phyloP scores from a whole-genome alignment of 2,888 invertebrate genomes.

The Archips crataeganus region DNA sequence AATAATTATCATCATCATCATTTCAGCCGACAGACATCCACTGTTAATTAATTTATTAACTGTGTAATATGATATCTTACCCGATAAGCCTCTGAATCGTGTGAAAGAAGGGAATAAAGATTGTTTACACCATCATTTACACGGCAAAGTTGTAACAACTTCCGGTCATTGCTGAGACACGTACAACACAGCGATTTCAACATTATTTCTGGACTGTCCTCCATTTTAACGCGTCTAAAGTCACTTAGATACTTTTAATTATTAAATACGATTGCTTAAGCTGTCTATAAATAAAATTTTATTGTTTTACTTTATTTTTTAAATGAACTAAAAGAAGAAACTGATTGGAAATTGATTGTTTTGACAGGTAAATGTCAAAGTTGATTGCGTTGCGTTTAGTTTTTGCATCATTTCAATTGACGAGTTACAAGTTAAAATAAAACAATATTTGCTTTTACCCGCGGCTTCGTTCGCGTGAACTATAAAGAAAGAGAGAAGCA shows the following conservation, averaged over 20 bases:
- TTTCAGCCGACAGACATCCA: too few relatives aligned
- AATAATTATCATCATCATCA: too few relatives aligned
- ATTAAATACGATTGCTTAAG: background rate
- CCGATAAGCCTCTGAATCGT: conserved; percentile 65
- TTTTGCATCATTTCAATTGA: background rate
- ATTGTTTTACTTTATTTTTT: background rate
- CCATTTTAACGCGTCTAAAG: conserved; percentile 50
- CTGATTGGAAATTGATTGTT: conserved; percentile 3
- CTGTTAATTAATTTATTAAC: background rate
- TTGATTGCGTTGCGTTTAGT: background rate
- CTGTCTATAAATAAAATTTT: too few relatives aligned
- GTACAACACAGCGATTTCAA: conserved; percentile 68
- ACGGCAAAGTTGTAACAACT: conserved; percentile 62
- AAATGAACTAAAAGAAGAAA: background rate
- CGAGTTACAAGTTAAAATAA: background rate
- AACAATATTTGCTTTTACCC: too few relatives aligned
- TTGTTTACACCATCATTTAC: conserved; percentile 67
- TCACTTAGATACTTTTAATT: background rate
- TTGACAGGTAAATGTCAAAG: conserved; percentile 9
- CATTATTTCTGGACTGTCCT: conserved; percentile 51
- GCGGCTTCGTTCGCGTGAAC: too few relatives aligned
- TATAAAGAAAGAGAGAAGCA: too few relatives aligned
- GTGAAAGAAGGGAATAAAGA: conserved; percentile 64
- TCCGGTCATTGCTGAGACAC: conserved; percentile 65
- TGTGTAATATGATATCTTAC: conserved; percentile 49